phyloP scores from a whole-genome alignment of 2,113 vertebrate species.

The Tragelaphus scriptus region DNA sequence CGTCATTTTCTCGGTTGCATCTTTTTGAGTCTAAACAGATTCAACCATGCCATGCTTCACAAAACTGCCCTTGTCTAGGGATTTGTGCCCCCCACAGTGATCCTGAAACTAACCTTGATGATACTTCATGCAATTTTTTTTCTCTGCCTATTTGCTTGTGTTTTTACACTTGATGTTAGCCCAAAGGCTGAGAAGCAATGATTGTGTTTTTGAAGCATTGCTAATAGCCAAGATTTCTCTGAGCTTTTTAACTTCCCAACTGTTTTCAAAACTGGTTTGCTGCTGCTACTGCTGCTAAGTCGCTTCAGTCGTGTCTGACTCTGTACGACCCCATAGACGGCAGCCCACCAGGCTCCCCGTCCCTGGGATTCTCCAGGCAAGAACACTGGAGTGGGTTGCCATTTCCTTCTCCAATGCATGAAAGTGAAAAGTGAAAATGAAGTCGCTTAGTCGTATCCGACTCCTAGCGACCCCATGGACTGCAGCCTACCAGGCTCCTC shows the following conservation, averaged over 20 bases:
- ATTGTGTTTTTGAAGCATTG: slow-evolving; percentile 15
- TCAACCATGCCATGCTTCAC: neutral
- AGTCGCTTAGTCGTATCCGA: too few relatives aligned
- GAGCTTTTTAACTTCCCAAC: slow-evolving; percentile 26
- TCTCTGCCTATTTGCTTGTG: neutral
- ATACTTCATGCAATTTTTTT: neutral
- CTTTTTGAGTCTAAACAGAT: neutral
- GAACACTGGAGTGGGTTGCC: too few relatives aligned
- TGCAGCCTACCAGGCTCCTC: too few relatives aligned
- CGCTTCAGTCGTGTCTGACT: too few relatives aligned
- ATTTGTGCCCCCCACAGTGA: neutral
- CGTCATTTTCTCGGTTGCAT: neutral
- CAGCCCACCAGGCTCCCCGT: too few relatives aligned
- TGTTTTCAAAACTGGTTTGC: neutral
- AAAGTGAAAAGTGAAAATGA: too few relatives aligned
- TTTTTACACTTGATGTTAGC: neutral
- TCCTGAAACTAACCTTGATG: slow-evolving; percentile 14
- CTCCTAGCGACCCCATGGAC: too few relatives aligned
- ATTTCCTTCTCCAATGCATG: too few relatives aligned
- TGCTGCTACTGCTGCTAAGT: too few relatives aligned
- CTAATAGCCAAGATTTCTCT: neutral
- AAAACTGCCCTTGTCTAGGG: neutral
- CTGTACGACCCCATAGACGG: too few relatives aligned
- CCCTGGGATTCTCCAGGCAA: too few relatives aligned
- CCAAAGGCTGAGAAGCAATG: neutral